Evolutionary conservation across 2,888 invertebrate genomes (phyloP), one percentile per base, ranked within the genome.

Genomic region (Venustoraphidia nigricollis): DNA sequence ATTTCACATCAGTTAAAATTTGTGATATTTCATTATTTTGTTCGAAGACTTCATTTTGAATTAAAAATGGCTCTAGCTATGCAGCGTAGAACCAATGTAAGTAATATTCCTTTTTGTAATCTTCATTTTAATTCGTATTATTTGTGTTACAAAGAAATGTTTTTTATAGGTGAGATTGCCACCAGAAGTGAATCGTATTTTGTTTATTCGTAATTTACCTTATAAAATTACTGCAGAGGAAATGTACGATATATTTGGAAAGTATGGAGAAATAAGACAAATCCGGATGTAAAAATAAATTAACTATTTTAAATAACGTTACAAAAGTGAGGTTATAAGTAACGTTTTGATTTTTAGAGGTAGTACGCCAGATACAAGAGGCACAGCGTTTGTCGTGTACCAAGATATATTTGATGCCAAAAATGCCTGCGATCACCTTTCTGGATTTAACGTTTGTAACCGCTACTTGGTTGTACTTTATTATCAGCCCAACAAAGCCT

Each of bases 171-270:
- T 96, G 47, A 81, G 97, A 55, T 75, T 99, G 52, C 97, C 98
- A 34, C 98, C 98, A 53, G 98, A 97, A 75, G 98, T 98, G 3
- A 98, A 99, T 64, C 76, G 97, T 62, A 90, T 98, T 51, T 70
- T 98, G 5, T 98, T 96, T 64, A 85, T 99, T 9, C 76, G 96
- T 60, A 99, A 99, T 70, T 73, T 98, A 51, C 98, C 98, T 0
- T 99, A 97, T 63, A 98, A 98, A 75, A 98, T 99, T 57, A 96
- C 97, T 45, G 93, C 91, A 8, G 98, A 98, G 68, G 98, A 99
- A 79, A 98, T 98, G 97, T 98, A 98, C 64, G 98, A 99, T 69
- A 99, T 99, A 53, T 99, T 98, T 75, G 98, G 98, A 13, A 99
- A 99, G 73, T 98, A 97, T 70, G 98, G 98, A 58, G 97, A 97